phyloP scores from a whole-genome alignment of 1,140 invertebrate genomes.

The Zaprionus ornatus region DNA sequence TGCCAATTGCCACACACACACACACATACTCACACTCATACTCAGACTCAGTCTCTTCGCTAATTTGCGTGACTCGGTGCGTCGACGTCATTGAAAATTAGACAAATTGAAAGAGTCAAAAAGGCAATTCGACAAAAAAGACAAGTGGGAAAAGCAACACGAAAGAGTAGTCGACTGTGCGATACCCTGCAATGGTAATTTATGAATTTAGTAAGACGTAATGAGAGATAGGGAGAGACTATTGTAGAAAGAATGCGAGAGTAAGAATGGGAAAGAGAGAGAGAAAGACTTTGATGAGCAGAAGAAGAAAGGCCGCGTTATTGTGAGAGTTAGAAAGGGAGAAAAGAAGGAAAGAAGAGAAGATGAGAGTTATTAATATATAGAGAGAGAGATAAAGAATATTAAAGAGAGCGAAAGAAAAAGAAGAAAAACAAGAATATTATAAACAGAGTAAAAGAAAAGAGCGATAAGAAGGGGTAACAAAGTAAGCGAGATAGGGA shows the following conservation, averaged over 20 bases:
- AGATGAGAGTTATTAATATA: neutral
- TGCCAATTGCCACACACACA: conserved; percentile 9
- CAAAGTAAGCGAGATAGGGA: no score
- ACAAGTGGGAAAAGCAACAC: conserved; percentile 2
- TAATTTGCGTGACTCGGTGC: conserved; percentile 73
- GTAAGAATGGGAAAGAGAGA: neutral
- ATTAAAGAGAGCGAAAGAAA: no score
- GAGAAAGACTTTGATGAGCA: neutral
- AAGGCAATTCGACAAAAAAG: conserved; percentile 53
- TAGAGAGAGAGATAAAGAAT: neutral
- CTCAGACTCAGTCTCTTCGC: conserved; percentile 46
- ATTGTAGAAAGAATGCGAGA: neutral
- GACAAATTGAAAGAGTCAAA: conserved; percentile 76
- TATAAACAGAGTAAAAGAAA: no score
- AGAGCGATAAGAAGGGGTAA: no score
- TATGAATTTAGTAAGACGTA: neutral
- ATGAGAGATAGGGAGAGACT: neutral
- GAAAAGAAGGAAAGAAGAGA: no score
- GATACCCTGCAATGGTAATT: neutral
- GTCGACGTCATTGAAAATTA: conserved; percentile 79
- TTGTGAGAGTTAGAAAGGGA: neutral
- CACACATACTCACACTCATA: conserved; percentile 1
- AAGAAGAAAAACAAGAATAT: no score
- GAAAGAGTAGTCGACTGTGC: neutral
- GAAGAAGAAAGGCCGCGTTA: neutral